Evolutionary conservation across 2,888 invertebrate species (phyloP).

Genomic region (Melanophora roralis): DNA sequence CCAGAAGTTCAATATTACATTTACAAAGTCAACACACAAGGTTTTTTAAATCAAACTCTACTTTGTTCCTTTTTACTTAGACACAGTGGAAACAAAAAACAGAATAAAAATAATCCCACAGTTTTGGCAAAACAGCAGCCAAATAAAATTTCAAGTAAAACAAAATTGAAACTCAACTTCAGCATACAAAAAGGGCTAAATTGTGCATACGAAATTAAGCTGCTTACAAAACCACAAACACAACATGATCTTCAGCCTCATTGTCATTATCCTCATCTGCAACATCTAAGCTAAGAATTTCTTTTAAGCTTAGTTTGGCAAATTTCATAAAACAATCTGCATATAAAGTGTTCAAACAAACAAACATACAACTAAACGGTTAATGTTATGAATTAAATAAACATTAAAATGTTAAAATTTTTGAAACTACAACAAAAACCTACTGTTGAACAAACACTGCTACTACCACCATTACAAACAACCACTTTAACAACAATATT

Average conservation of each 20-base stretch:
- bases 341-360: conserved; percentile 43
- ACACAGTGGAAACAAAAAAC: too few species aligned
- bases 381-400: conserved; percentile 65
- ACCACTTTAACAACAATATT: not conserved
- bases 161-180: conserved; percentile 14
- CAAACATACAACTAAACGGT: conserved; percentile 57
- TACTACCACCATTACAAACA: not conserved
- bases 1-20: conserved; percentile 63
- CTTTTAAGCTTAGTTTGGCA: not conserved
- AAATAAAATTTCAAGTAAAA: conserved; percentile 21
- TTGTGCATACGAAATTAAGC: conserved; percentile 61
- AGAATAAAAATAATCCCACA: conserved; percentile 58
- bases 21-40: conserved; percentile 62
- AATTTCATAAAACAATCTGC: conserved; percentile 31
- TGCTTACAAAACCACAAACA: not conserved
- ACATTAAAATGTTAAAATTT: conserved; percentile 61
- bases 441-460: not conserved
- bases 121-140: conserved; percentile 27
- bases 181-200: conserved; percentile 61
- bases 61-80: conserved; percentile 21
- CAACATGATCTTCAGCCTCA: conserved; percentile 14
- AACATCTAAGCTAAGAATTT: conserved; percentile 41
- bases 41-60: conserved; percentile 30
- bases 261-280: not conserved
- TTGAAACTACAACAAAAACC: conserved; percentile 17